Conservation (phyloP, 2,797 vertebrate genomes). For the Bradypodion pumilum region DNA sequence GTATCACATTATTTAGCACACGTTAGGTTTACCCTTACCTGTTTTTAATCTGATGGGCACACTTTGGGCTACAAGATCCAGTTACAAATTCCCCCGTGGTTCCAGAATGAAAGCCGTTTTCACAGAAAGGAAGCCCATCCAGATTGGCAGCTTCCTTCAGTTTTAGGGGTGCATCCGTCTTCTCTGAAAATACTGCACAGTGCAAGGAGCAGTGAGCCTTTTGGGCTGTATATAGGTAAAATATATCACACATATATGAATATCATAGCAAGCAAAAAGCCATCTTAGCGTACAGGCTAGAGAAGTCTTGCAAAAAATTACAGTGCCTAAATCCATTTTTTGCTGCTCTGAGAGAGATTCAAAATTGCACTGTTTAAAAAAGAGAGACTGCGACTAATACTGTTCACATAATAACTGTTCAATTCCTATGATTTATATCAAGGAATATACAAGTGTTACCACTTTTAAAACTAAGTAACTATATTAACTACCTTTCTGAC, state of each 20-base stretch:
- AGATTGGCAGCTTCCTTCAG: conserved; percentile 76
- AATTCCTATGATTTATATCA: not conserved
- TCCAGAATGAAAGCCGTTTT: conserved; percentile 82
- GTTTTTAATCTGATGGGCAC: conserved; percentile 79
- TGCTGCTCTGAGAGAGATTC: not conserved
- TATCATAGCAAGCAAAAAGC: not conserved
- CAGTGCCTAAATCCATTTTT: not conserved
- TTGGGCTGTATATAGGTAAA: not conserved
- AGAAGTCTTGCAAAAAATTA: not conserved
- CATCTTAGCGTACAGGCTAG: not conserved
- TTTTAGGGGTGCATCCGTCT: conserved; percentile 72
- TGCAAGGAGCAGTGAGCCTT: conserved; percentile 48
- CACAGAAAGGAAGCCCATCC: conserved; percentile 81
- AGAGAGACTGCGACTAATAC: not conserved
- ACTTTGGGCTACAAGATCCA: conserved; percentile 82
- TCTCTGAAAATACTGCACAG: conserved; percentile 79
- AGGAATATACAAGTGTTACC: not conserved
- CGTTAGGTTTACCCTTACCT: conserved; percentile 76
- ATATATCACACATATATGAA: conserved; percentile 12
- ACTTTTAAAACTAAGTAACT: not conserved
- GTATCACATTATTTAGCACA: conserved; percentile 26
- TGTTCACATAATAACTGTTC: not conserved
- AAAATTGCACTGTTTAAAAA: too few relatives aligned
- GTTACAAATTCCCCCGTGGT: conserved; percentile 78
- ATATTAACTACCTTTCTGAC: not conserved